Conservation (phyloP, 1,140 invertebrate genomes). For the Eumaeus atala region DNA sequence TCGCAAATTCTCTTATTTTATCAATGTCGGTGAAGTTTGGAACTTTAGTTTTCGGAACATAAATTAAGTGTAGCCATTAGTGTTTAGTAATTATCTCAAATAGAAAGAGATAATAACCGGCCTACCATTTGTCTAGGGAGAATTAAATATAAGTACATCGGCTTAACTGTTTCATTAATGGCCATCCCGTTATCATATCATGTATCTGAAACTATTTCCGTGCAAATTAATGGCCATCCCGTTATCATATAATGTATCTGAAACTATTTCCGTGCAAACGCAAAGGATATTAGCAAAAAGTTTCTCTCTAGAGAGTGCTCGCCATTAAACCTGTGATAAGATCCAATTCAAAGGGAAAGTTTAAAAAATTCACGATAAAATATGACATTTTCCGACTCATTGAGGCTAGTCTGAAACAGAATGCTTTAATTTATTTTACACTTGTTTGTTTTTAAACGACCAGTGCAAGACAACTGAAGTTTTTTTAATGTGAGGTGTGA, state of each 20-base stretch:
- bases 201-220: background rate
- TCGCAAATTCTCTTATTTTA: too few species aligned
- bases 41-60: too few species aligned
- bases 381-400: slow-evolving; percentile 8
- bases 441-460: too few species aligned
- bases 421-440: background rate
- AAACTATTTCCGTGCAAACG: slow-evolving; percentile 1
- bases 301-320: background rate
- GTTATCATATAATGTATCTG: background rate
- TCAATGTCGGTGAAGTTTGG: too few species aligned
- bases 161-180: too few species aligned
- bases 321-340: background rate
- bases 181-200: background rate
- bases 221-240: background rate
- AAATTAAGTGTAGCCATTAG: too few species aligned
- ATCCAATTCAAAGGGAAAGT: slow-evolving; percentile 8
- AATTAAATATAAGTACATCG: too few species aligned
- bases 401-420: slow-evolving; percentile 2
- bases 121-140: too few species aligned
- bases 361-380: background rate
- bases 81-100: too few species aligned
- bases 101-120: too few species aligned
- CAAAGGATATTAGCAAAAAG: background rate
- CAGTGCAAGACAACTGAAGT: too few species aligned
- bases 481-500: too few species aligned